These are phyloP conservation scores for Stenodema calcarata DNA, from an alignment of 2,888 invertebrate species.

Conservation along the genomic window DNA sequence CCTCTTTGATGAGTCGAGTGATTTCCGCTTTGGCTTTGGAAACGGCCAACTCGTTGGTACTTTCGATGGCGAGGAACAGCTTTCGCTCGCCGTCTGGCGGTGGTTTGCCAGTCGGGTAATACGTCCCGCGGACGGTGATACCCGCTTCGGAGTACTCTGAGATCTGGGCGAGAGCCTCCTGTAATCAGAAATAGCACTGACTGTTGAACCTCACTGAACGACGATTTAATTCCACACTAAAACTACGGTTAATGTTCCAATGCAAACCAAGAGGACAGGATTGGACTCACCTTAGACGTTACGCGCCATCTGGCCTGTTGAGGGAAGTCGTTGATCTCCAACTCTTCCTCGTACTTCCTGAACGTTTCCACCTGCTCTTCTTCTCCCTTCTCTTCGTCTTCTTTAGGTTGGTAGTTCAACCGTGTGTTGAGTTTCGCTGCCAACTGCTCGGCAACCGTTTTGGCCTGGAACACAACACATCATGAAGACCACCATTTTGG, in stretches of 20 bases:
- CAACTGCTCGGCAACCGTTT: conserved; percentile 95
- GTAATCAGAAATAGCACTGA: conserved; percentile 58
- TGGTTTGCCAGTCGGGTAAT: conserved; percentile 85
- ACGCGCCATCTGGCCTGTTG: conserved; percentile 98
- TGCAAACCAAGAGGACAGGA: no score
- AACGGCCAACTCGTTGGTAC: conserved; percentile 94
- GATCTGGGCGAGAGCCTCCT: conserved; percentile 97
- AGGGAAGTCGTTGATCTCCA: conserved; percentile 99
- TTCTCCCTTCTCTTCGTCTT: conserved; percentile 74
- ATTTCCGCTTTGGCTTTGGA: conserved; percentile 97
- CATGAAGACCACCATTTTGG: no score
- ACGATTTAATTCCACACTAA: no score
- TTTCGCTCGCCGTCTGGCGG: conserved; percentile 94
- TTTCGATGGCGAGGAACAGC: conserved; percentile 97
- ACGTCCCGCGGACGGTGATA: conserved; percentile 97
- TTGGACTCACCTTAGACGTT: conserved; percentile 81
- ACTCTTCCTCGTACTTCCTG: conserved; percentile 95
- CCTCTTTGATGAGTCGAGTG: conserved; percentile 96
- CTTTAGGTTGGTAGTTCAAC: conserved; percentile 94
- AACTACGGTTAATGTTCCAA: no score
- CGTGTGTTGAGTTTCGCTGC: conserved; percentile 97
- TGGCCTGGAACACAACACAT: conserved; percentile 70
- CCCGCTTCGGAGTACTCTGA: conserved; percentile 99
- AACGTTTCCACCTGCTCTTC: conserved; percentile 69
- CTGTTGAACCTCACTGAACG: no score